Percentiles rank a stretch among this genome's conserved stretches.
Conservation (phyloP, 2,797 vertebrate species). For the Pantherophis vulpinus region DNA sequence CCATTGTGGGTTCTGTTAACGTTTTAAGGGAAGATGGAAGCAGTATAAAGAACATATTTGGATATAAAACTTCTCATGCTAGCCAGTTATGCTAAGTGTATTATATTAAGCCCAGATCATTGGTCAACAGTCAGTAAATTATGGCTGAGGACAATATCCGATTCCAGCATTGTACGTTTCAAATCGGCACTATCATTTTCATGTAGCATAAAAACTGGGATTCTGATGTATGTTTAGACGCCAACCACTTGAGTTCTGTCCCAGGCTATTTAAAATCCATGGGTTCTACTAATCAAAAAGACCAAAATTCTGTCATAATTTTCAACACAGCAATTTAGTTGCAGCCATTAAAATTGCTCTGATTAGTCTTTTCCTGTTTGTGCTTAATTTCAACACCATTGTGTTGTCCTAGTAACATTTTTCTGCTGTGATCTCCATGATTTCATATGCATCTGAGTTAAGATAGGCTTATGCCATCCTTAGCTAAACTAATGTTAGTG, state of each 20-base stretch:
- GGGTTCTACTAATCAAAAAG: not conserved
- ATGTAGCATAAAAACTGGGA: not conserved
- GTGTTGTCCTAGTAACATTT: not conserved
- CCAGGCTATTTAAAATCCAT: not conserved
- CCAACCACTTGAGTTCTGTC: not conserved
- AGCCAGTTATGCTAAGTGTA: not conserved
- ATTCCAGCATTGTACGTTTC: not conserved
- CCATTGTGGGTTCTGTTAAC: not conserved
- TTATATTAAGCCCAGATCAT: not conserved
- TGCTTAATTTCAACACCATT: not conserved
- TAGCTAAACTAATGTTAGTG: not conserved
- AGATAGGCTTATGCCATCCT: not conserved
- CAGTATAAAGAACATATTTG: not conserved
- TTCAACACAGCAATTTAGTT: not conserved
- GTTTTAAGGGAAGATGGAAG: not conserved
- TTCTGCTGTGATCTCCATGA: not conserved
- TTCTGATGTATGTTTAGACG: not conserved
- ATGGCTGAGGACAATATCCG: not conserved
- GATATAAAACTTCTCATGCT: not conserved
- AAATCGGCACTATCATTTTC: not conserved
- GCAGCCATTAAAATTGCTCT: not conserved
- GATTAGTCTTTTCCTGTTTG: not conserved
- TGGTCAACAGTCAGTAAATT: not conserved
- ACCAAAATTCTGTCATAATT: not conserved
- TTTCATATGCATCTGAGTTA: not conserved